A percentile compares a stretch with the other conserved stretches of the same genome.
These are phyloP conservation scores for Brenthis ino DNA, from an alignment of 2,888 invertebrate species.

Conservation along the genomic window DNA sequence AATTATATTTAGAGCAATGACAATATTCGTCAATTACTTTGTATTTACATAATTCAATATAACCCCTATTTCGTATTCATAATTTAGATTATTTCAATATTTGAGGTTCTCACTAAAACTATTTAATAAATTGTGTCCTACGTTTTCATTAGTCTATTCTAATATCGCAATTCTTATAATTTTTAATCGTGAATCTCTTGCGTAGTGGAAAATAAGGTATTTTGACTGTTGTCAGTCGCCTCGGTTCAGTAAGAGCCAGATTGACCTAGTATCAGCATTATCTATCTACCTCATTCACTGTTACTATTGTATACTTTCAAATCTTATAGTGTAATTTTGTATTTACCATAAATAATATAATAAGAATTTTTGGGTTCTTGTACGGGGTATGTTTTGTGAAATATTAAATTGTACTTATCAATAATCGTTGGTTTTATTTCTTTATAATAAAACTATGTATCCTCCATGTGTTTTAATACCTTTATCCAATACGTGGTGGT, in stretches of 20 bases:
- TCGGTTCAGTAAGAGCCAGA: slow-evolving; percentile 53
- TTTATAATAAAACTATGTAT: slow-evolving; percentile 5
- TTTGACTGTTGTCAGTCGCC: slow-evolving; percentile 53
- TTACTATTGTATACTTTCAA: slow-evolving; percentile 67
- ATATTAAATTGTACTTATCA: slow-evolving; percentile 81
- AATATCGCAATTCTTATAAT: slow-evolving; percentile 38
- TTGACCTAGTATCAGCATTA: slow-evolving; percentile 46
- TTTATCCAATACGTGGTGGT: slow-evolving; percentile 24
- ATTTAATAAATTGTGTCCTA: slow-evolving; percentile 14
- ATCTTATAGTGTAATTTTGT: slow-evolving; percentile 78
- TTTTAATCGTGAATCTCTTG: slow-evolving; percentile 66
- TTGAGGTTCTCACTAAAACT: slow-evolving; percentile 11
- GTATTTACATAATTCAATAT: slow-evolving; percentile 39
- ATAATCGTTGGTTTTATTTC: slow-evolving; percentile 75
- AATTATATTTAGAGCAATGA: slow-evolving; percentile 59
- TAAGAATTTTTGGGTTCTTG: slow-evolving; percentile 76
- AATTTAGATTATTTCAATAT: not conserved
- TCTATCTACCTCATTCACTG: slow-evolving; percentile 73
- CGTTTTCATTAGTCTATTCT: slow-evolving; percentile 19
- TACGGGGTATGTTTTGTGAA: slow-evolving; percentile 81
- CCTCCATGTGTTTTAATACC: slow-evolving; percentile 9
- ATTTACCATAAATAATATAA: slow-evolving; percentile 74
- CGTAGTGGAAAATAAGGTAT: slow-evolving; percentile 47
- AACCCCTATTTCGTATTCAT: not conserved
- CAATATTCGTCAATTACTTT: slow-evolving; percentile 75